Evolutionary conservation across 2,113 vertebrate genomes (phyloP), one percentile per base, ranked within the genome.

Genomic region (Papio anubis): DNA sequence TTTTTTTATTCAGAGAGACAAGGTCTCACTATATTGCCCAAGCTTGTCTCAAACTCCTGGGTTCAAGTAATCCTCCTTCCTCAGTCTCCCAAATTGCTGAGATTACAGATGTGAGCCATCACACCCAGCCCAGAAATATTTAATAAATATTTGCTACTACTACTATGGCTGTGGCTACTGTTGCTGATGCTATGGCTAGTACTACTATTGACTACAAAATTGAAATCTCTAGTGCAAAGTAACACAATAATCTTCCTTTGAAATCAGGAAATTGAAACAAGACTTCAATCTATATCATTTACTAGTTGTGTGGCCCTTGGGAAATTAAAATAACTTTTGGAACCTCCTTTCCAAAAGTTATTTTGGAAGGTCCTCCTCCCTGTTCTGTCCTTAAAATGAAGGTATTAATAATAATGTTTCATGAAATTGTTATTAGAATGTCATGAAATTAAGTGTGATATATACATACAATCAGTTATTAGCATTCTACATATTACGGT

Each of bases 161-260:
- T 14, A 0, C 0, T 20, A 5, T 12, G 57, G 25, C 14, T 52
- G 0, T 14, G 35, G 1, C 18, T 61, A 4, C 27, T 55, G 18
- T 32, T 64, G 1, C 21, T n/a, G 40, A 4, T 66, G 32, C 23
- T 38, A 12, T n/a, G n/a, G 5, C 1, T 43, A 27, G 16, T 61
- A 75, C 80, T 30, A 14, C 18, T 23, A 14, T 17, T 30, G 35
- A 18, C 23, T 72, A 45, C 27, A 3, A 81, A 35, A 13, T 40
- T 40, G 9, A 45, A 90, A 92, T 25, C 11, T 48, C 57, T 7
- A 86, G 12, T 30, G 68, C 30, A 96, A 55, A 72, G 6, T 17
- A 85, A 55, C 20, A 61, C 55, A 95, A 93, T 25, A 88, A 73
- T 73, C 2, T 8, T 84, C 4, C 8, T 64, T 66, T 73, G 23